Evolutionary conservation across 2,888 invertebrate genomes (phyloP), one percentile per base, ranked within the genome.

Genomic region (Epiperipatus broadwayi): DNA sequence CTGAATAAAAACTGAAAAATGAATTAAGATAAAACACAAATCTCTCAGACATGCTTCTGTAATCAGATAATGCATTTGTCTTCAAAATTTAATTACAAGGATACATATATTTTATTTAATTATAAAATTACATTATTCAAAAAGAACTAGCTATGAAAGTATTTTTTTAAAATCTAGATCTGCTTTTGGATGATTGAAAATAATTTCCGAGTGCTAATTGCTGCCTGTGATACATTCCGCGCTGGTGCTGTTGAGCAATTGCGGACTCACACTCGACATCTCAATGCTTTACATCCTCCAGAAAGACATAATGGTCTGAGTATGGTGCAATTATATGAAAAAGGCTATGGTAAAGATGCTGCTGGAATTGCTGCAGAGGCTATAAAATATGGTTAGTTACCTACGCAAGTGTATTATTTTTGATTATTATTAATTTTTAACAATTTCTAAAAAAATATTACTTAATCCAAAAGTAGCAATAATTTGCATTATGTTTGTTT

Each of bases 141-240:
- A n/a, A n/a, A n/a, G n/a, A n/a, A n/a, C n/a, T n/a, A n/a, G n/a
- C n/a, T n/a, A n/a, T n/a, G n/a, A 14, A 30, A 7, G 14, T 7
- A 30, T 12, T 8, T 7, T 37, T 21, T 15, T 37, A 28, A 37
- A 21, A n/a, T 5, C 14, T 45, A 69, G 72, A 91, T 97, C 49
- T 87, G 91, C 52, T 97, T 97, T 64, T 99, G 97, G 97, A 65
- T 97, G 50, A 83, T 95, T 45, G 95, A 97, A 64, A 99, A 99
- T 61, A 79, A 83, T 51, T 72, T 89, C 57, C 75, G 78, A 22
- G 97, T 97, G 22, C 64, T 97, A 53, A 93, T 97, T 46, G 97
- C 97, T 5, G 97, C 97, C 15, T 95, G 97, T 57, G 97, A 97
- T 64, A 97, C 97, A 29, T 97, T 97, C 69, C 72, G 95, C 50